These are phyloP conservation scores for Poeciliopsis turrubarensis DNA, from an alignment of 2,113 vertebrate species.

Conservation along the genomic window DNA sequence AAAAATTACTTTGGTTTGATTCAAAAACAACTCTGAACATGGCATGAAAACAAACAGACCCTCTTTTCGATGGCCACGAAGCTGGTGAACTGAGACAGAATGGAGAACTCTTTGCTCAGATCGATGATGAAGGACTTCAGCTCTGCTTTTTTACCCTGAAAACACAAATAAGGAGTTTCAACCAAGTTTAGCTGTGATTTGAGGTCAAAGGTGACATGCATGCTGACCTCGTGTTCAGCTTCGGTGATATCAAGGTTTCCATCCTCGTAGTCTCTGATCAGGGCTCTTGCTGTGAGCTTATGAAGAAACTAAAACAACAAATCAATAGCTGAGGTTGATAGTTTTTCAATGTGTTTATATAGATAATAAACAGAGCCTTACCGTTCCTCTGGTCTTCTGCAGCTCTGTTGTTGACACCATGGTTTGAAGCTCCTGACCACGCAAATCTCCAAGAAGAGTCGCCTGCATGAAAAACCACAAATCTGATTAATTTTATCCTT, in stretches of 20 bases:
- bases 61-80: constrained; percentile 90
- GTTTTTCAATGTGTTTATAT: not conserved
- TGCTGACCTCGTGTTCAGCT: constrained; percentile 84
- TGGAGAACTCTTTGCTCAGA: constrained; percentile 87
- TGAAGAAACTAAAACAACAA: constrained; percentile 83
- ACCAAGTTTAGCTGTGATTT: not conserved
- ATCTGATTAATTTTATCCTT: too few species aligned
- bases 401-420: constrained; percentile 90
- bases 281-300: constrained; percentile 86
- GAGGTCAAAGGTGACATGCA: not conserved
- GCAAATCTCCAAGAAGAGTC: constrained; percentile 81
- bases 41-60: constrained; percentile 46
- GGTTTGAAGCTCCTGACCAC: constrained; percentile 81
- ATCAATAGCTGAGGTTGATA: not conserved
- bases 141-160: constrained; percentile 85
- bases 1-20: not conserved
- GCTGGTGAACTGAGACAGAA: constrained; percentile 90
- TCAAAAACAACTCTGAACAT: not conserved
- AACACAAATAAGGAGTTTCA: not conserved
- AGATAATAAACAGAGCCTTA: constrained; percentile 59
- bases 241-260: constrained; percentile 82
- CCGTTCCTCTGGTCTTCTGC: constrained; percentile 89
- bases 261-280: constrained; percentile 89
- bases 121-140: constrained; percentile 84
- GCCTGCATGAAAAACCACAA: constrained; percentile 75